Percentiles rank a stretch among this genome's conserved stretches.
Conservation (phyloP, 2,888 invertebrate species). For the Neoaliturus tenellus region DNA sequence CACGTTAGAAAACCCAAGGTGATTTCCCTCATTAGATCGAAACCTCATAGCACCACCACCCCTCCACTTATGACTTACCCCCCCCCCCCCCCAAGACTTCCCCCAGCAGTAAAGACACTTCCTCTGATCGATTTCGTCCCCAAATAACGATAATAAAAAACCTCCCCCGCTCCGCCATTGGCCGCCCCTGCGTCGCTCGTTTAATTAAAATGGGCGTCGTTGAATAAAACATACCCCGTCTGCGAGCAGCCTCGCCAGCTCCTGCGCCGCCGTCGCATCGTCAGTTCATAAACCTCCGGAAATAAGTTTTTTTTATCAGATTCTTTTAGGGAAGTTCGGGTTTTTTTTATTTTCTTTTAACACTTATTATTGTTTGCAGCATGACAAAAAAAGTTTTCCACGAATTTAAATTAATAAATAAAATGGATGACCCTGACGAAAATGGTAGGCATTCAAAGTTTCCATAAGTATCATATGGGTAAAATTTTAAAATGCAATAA, state of each 20-base stretch:
- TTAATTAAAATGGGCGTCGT: constrained; percentile 39
- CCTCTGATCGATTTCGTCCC: constrained; percentile 48
- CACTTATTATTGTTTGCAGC: too few species aligned
- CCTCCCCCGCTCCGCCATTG: constrained; percentile 31
- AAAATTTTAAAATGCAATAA: too few species aligned
- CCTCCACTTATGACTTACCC: background rate
- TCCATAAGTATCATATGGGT: too few species aligned
- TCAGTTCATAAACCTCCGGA: too few species aligned
- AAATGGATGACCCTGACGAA: too few species aligned
- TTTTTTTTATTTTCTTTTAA: too few species aligned
- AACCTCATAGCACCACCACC: background rate
- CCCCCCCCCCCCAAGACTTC: background rate
- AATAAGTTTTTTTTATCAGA: too few species aligned
- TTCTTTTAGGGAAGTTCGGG: too few species aligned
- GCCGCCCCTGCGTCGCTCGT: constrained; percentile 23
- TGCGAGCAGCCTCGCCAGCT: background rate
- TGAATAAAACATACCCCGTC: constrained; percentile 37
- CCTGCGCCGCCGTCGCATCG: background rate
- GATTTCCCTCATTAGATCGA: background rate
- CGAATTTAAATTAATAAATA: too few species aligned
- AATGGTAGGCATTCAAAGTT: too few species aligned
- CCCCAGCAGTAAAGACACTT: constrained; percentile 42
- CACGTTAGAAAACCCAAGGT: too few species aligned
- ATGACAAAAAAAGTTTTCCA: too few species aligned
- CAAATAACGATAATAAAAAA: constrained; percentile 52